phyloP scores from a whole-genome alignment of 2,888 invertebrate species.

The Campoletis raptor region DNA sequence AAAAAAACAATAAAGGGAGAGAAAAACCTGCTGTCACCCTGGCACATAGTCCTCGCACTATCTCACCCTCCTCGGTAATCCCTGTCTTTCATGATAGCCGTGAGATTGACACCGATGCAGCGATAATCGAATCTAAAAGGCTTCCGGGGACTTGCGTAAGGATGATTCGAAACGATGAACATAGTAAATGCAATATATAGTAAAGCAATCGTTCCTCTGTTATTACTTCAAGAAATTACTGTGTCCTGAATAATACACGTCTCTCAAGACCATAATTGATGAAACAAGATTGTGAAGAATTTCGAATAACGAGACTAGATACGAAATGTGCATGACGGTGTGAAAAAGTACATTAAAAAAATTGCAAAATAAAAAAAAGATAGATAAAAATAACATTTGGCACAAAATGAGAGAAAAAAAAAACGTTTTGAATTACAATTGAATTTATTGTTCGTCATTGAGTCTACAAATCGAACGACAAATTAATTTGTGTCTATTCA shows the following conservation, averaged over 20 bases:
- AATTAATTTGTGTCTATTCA: neutral
- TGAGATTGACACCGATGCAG: slow-evolving; percentile 80
- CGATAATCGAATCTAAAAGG: slow-evolving; percentile 82
- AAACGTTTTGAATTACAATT: neutral
- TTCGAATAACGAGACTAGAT: too few species aligned
- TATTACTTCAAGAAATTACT: slow-evolving; percentile 8
- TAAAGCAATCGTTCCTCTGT: slow-evolving; percentile 12
- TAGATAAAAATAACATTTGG: too few species aligned
- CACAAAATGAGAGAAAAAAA: neutral
- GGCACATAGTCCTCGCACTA: slow-evolving; percentile 36
- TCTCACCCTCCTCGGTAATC: slow-evolving; percentile 46
- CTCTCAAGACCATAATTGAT: neutral
- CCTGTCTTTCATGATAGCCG: slow-evolving; percentile 52
- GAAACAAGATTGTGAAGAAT: too few species aligned
- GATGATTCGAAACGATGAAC: slow-evolving; percentile 57
- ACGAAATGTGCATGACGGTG: neutral
- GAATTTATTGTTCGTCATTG: neutral
- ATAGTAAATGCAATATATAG: slow-evolving; percentile 10
- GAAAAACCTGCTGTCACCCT: slow-evolving; percentile 11
- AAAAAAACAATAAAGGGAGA: neutral
- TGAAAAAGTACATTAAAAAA: neutral
- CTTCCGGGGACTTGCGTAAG: slow-evolving; percentile 81
- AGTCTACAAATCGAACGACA: neutral
- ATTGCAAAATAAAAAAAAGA: neutral
- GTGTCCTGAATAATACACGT: neutral